These are phyloP conservation scores for Drosophila nannoptera DNA, from an alignment of 1,140 invertebrate genomes.

Conservation along the genomic window DNA sequence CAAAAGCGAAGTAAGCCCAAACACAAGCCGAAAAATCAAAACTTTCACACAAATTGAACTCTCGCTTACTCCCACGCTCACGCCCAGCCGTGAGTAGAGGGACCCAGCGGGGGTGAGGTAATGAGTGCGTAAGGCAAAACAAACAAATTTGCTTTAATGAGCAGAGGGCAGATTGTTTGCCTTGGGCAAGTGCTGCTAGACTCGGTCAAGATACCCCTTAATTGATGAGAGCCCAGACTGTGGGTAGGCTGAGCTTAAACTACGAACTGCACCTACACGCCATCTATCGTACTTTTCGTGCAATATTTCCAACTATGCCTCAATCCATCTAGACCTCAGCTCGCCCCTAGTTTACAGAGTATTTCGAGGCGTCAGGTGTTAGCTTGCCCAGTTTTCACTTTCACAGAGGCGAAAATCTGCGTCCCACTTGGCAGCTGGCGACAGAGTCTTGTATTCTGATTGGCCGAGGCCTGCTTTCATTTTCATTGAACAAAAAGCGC, in stretches of 20 bases:
- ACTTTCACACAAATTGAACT: conserved; percentile 56
- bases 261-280: too few species aligned
- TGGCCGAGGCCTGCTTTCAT: conserved; percentile 68
- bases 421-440: conserved; percentile 42
- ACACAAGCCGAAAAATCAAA: not conserved
- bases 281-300: too few species aligned
- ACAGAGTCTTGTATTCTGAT: conserved; percentile 57
- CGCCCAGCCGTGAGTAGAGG: conserved; percentile 13
- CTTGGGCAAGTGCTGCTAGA: conserved; percentile 31
- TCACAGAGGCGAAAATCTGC: conserved; percentile 62
- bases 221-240: not conserved
- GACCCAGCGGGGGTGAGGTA: conserved; percentile 1
- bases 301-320: too few species aligned
- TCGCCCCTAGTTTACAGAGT: not conserved
- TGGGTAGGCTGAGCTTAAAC: too few species aligned
- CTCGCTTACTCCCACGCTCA: conserved; percentile 51
- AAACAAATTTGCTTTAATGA: conserved; percentile 69
- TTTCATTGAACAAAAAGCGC: conserved; percentile 55
- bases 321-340: too few species aligned
- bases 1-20: not conserved
- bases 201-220: conserved; percentile 6
- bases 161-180: conserved; percentile 24
- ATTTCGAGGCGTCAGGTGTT: too few species aligned
- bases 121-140: conserved; percentile 47
- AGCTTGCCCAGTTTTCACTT: conserved; percentile 63